Evolutionary conservation across 2,113 vertebrate genomes (phyloP).

Genomic region (Aegithalos caudatus): DNA sequence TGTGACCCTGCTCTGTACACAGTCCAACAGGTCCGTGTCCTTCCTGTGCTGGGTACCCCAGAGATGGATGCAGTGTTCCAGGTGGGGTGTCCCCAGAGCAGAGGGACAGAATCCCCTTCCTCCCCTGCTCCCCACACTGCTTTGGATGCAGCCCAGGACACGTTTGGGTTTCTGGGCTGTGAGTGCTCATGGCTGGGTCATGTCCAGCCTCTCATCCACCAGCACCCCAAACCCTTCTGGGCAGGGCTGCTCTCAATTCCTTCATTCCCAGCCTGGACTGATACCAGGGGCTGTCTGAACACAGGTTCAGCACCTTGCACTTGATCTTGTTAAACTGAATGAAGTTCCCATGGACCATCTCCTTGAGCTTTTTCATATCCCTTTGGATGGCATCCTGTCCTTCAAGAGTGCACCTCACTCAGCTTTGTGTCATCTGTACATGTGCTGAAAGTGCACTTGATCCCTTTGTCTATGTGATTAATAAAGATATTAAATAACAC

Average conservation of each 20-base stretch:
- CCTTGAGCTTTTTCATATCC: background rate
- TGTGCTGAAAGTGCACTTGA: background rate
- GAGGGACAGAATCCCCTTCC: background rate
- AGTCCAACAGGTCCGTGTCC: rapidly evolving
- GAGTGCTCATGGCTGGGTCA: too few relatives aligned
- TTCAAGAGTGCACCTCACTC: background rate
- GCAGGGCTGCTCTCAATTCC: background rate
- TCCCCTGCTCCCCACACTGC: background rate
- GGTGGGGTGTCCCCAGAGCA: too few relatives aligned
- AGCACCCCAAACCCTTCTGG: background rate
- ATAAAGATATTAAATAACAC: background rate
- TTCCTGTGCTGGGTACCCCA: background rate
- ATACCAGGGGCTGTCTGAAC: rapidly evolving
- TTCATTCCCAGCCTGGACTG: background rate
- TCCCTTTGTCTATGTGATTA: background rate
- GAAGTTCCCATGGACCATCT: rapidly evolving
- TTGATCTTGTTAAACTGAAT: rapidly evolving
- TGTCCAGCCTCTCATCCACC: background rate
- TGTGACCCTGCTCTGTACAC: background rate
- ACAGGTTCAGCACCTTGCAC: background rate
- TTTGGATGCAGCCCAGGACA: background rate
- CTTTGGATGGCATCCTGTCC: background rate
- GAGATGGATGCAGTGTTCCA: rapidly evolving
- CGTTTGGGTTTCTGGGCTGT: background rate
- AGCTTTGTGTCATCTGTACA: background rate